These are phyloP conservation scores for Apeira syringaria DNA, from an alignment of 2,888 invertebrate species.

Conservation along the genomic window DNA sequence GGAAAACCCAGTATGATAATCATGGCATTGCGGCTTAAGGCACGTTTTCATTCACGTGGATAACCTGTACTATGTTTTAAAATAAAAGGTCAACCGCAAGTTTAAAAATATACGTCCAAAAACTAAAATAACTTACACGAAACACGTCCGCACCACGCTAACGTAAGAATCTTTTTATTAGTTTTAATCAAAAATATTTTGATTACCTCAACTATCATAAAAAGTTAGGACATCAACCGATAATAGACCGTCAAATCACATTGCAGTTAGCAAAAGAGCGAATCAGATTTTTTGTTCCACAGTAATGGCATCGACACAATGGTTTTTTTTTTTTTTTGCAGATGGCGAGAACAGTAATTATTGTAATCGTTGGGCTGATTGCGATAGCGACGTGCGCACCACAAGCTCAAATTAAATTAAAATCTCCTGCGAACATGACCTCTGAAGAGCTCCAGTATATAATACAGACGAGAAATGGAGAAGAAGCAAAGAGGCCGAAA, in stretches of 20 bases:
- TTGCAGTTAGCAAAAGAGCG: constrained; percentile 4
- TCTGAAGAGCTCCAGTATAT: constrained; percentile 63
- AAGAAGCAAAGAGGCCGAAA: constrained; percentile 36
- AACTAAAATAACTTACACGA: background rate
- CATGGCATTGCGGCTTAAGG: background rate
- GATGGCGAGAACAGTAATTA: constrained; percentile 45
- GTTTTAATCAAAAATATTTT: background rate
- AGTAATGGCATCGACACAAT: constrained; percentile 12
- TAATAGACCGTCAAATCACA: constrained; percentile 7
- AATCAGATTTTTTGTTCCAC: constrained; percentile 2
- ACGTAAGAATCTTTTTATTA: background rate
- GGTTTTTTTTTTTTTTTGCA: constrained; percentile 48
- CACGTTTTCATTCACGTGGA: constrained; percentile 18
- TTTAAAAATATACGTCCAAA: constrained; percentile 10
- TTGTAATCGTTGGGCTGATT: constrained; percentile 38
- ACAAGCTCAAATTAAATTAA: constrained; percentile 51
- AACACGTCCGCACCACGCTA: background rate
- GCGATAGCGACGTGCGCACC: constrained; percentile 45
- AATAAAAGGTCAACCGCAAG: constrained; percentile 2
- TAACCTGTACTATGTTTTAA: no score
- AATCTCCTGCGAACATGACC: constrained; percentile 53
- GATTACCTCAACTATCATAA: background rate
- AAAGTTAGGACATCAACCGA: background rate
- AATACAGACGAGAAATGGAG: constrained; percentile 47
- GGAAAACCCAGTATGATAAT: constrained; percentile 23